These are phyloP conservation scores for Gallinago paraguaiae DNA, from an alignment of 2,113 vertebrate species.

Conservation along the genomic window DNA sequence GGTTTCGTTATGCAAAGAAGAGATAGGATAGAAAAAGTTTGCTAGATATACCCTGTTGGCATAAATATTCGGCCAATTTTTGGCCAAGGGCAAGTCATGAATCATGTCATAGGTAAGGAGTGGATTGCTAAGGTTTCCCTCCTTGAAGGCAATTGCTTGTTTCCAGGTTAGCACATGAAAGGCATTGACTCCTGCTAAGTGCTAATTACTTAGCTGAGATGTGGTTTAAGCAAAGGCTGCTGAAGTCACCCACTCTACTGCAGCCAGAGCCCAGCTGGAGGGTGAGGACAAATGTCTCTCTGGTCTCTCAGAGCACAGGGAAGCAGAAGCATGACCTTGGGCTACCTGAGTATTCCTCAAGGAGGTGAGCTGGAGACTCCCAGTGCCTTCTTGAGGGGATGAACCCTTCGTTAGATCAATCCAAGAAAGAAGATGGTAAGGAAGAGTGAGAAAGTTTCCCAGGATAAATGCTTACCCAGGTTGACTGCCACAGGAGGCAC, in stretches of 20 bases:
- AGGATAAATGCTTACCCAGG: background rate
- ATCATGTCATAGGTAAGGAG: background rate
- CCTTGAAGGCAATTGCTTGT: background rate
- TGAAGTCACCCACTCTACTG: background rate
- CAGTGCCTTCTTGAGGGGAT: background rate
- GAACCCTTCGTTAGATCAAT: background rate
- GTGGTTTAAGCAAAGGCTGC: background rate
- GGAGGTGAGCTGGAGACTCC: background rate
- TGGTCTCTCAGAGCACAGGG: background rate
- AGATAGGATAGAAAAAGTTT: background rate
- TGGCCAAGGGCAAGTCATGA: background rate
- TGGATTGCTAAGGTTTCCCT: background rate
- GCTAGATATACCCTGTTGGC: background rate
- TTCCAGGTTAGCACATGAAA: background rate
- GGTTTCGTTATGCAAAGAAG: background rate
- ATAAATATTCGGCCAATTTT: background rate
- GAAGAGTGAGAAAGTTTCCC: background rate
- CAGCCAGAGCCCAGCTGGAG: background rate
- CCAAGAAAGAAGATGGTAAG: background rate
- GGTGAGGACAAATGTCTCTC: background rate
- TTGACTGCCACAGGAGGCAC: background rate
- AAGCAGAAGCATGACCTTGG: background rate
- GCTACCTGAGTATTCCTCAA: rapidly evolving
- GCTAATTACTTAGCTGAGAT: background rate
- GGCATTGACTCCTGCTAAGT: background rate